A percentile compares a stretch with the other conserved stretches of the same genome.
These are phyloP conservation scores for Drosophila ogumai DNA, from an alignment of 1,140 invertebrate species.

Conservation along the genomic window DNA sequence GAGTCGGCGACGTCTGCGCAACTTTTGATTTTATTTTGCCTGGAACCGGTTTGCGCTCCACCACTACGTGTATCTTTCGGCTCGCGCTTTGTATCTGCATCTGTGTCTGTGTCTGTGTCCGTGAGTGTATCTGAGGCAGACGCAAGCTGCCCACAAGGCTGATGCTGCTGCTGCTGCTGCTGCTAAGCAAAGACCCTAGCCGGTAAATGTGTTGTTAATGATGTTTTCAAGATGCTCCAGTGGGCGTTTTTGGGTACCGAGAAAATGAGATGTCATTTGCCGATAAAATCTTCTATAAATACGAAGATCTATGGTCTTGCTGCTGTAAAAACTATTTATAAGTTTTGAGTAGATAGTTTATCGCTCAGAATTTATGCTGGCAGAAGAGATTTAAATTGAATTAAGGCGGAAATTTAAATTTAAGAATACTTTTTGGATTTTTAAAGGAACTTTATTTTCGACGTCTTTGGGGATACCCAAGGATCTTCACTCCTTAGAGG, in stretches of 20 bases:
- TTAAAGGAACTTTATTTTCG: background rate
- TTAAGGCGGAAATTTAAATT: background rate
- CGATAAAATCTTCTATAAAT: constrained; percentile 33
- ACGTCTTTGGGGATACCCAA: too few species aligned
- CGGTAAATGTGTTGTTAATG: constrained; percentile 59
- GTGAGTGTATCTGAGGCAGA: constrained; percentile 40
- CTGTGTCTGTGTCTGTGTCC: constrained; percentile 44
- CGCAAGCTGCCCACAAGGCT: constrained; percentile 62
- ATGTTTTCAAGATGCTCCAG: constrained; percentile 59
- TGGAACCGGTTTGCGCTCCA: constrained; percentile 65
- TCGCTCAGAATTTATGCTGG: background rate
- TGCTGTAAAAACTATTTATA: constrained; percentile 4
- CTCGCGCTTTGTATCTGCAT: constrained; percentile 28
- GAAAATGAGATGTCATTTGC: constrained; percentile 41
- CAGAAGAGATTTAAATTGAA: background rate
- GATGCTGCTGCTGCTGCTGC: constrained; percentile 24
- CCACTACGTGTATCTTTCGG: constrained; percentile 13
- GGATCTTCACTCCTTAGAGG: too few species aligned
- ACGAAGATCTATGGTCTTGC: constrained; percentile 16
- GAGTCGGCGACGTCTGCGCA: constrained; percentile 64
- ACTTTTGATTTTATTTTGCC: constrained; percentile 83
- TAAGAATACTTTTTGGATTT: background rate
- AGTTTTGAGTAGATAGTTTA: background rate
- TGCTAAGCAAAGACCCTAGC: constrained; percentile 13
- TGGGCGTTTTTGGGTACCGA: constrained; percentile 46